Base-by-base conservation (phyloP, 1,140 invertebrate species). In the Wiebesia pumilae region DNA sequence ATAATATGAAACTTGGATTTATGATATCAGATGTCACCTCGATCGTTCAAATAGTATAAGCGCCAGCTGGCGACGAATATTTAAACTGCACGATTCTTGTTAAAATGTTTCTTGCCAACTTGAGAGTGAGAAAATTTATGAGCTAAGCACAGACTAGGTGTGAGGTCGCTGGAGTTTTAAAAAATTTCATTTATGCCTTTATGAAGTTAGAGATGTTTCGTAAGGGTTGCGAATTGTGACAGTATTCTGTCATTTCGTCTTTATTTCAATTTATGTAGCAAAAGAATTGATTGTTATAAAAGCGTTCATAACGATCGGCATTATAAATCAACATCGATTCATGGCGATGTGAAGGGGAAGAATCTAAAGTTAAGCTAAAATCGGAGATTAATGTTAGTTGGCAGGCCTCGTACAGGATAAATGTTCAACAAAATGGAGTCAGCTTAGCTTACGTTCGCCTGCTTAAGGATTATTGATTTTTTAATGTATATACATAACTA, bases 391-490 rank as follows among this genome's bases (percentile, higher is more conserved):
- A 33, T n/a, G 47, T 19, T 65, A 67, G 85, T 77, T 77, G 77
- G 62, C 35, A 35, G 33, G 30, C 54, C 71, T 86, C 82, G 65
- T 35, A 54, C 30, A n/a, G 38, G 73, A 82, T 85, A 88, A 87
- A 43, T 86, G 85, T 88, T 86, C 47, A 6, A 83, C 83, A 65
- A 85, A 88, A 87, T 78, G 82, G 84, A 88, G 73, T 79, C 80
- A 88, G 54, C 67, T n/a, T 79, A 79, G 47, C 6, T 82, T 86
- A 62, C 43, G 65, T 82, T 82, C 80, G 43, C 73, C 77, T 81
- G 58, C 89, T 90, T 89, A 87, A 82, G 40, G 88, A 89, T 90
- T 91, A 91, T 91, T 91, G 91, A 91, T 91, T 91, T 88, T 71
- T 83, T 73, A 85, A 69, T 88, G 83, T 80, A 77, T 58, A 87